Percentiles rank a stretch among this genome's conserved stretches.
Conservation (phyloP, 1,140 invertebrate species). For the Hyposmocoma kahamanoa region DNA sequence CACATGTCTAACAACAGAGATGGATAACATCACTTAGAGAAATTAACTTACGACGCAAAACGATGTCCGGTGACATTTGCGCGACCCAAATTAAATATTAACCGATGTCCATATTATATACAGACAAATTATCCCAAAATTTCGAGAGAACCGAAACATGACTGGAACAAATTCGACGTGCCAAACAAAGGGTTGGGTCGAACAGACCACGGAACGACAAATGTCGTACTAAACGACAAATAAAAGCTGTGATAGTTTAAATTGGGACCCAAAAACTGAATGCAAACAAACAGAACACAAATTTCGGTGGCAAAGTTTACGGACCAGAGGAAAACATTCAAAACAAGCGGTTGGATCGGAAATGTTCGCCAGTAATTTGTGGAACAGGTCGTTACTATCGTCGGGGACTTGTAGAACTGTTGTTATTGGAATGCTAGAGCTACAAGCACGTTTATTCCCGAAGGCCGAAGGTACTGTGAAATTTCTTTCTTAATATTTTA, state of each 20-base stretch:
- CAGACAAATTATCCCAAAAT: conserved; percentile 53
- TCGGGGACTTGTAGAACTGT: not conserved
- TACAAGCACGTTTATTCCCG: too few relatives aligned
- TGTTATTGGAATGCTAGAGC: not conserved
- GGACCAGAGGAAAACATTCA: conserved; percentile 48
- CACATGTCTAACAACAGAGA: too few relatives aligned
- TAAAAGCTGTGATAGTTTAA: conserved; percentile 68
- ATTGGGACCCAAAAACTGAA: conserved; percentile 63
- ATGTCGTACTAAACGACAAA: conserved; percentile 64
- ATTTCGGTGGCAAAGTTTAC: conserved; percentile 51
- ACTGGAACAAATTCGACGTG: conserved; percentile 39
- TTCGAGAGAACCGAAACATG: conserved; percentile 43
- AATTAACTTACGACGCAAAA: conserved; percentile 16
- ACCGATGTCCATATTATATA: conserved; percentile 45
- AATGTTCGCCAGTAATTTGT: conserved; percentile 47
- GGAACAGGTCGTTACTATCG: conserved; percentile 32
- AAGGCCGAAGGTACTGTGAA: not conserved
- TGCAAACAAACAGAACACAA: conserved; percentile 57
- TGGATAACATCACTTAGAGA: conserved; percentile 7
- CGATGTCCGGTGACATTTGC: conserved; percentile 30
- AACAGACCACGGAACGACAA: conserved; percentile 44
- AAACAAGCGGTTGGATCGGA: conserved; percentile 44
- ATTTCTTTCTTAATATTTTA: too few relatives aligned
- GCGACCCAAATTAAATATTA: conserved; percentile 59
- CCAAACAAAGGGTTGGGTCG: conserved; percentile 45